Base-by-base conservation (phyloP, 2,113 vertebrate species). In the Thalassoma bifasciatum region DNA sequence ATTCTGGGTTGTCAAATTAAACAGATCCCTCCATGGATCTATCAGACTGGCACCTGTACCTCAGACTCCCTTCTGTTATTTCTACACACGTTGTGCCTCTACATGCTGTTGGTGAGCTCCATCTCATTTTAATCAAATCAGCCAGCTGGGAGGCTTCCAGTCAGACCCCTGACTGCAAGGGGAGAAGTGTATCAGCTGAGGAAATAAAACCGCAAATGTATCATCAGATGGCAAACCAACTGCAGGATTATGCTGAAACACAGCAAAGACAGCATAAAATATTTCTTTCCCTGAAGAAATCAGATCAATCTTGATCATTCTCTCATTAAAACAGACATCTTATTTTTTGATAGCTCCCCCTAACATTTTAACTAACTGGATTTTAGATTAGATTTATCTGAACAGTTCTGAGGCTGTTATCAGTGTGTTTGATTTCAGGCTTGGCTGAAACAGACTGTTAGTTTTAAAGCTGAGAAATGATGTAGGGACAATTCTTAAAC, bases 111-210 rank as follows among this genome's bases (percentile, higher is more conserved):
- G 79, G 73, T 72, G 46, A 78, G 60, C 83, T 66, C 65, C 8
- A 1, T 74, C 78, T 86, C 81, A 66, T 78, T 76, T 86, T 84
- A 86, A 88, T 92, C 75, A 82, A 62, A 86, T 83, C 81, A 82
- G 73, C 52, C 86, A 76, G 67, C 79, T 77, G 77, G 77, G 81
- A 85, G 66, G 30, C 70, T 52, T 77, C 59, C 60, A 81, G 70
- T 81, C 67, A 76, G 60, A 61, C 24, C 74, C 16, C 44, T 60
- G 40, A 68, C 58, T 79, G 68, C 66, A 65, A 81, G 47, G 63
- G 54, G 56, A 74, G 60, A 67, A 69, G 64, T 22, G 56, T 66
- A 77, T 85, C 67, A 57, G 73, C 38, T 7, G 7, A 75, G 56
- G 75, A 92, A 79, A 85, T 85, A 42, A 84, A 83, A 49, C 73